These are phyloP conservation scores for Argentina silus DNA, from an alignment of 2,797 vertebrate species.

Conservation along the genomic window DNA sequence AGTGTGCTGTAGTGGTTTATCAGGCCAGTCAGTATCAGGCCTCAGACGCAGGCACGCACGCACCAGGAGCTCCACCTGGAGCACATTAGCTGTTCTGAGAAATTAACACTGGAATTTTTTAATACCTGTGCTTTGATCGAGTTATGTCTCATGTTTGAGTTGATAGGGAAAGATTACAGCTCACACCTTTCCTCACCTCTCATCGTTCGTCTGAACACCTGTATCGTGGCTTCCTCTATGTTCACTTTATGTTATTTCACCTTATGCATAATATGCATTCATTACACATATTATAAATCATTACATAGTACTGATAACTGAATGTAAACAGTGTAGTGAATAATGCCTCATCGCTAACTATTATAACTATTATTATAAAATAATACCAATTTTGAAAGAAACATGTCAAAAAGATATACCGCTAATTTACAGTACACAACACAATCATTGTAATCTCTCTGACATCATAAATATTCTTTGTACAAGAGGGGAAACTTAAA, in stretches of 20 bases:
- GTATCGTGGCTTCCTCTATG: too few relatives aligned
- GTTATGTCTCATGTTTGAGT: too few relatives aligned
- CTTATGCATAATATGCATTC: not conserved
- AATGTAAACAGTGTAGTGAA: too few relatives aligned
- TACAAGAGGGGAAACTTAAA: constrained; percentile 33
- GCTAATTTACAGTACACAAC: not conserved
- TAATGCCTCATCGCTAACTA: not conserved
- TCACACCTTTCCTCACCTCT: too few relatives aligned
- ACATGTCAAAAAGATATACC: too few relatives aligned
- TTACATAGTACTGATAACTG: not conserved
- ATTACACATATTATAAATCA: not conserved
- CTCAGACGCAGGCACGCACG: not conserved
- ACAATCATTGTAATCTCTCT: not conserved
- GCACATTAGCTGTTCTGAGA: too few relatives aligned
- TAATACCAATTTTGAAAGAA: not conserved
- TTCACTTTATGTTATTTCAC: too few relatives aligned
- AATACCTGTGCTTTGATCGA: too few relatives aligned
- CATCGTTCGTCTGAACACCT: too few relatives aligned
- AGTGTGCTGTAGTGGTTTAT: not conserved
- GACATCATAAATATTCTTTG: not conserved
- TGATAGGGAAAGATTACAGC: too few relatives aligned
- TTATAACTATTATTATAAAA: not conserved
- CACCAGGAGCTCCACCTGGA: too few relatives aligned
- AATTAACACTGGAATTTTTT: too few relatives aligned
- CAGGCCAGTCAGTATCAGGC: not conserved